Base-by-base conservation (phyloP, 2,888 invertebrate genomes). In the Eristalis intricaria region DNA sequence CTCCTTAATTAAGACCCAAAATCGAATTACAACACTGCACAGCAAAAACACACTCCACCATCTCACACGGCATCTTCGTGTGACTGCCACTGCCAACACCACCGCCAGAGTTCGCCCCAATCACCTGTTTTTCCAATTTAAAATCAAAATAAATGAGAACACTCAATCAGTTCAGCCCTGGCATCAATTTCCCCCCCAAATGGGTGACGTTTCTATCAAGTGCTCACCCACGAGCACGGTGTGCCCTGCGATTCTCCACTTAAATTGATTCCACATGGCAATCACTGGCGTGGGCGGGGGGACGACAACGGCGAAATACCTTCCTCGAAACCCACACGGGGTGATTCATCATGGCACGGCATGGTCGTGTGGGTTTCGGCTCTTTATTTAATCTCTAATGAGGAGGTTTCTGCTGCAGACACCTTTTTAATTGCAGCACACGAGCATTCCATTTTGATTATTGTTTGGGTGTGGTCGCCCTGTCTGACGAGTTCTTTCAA, bases 131-230 rank as follows among this genome's bases (percentile, higher is more conserved):
- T 79, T 83, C 83, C 74, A 83, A 83, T 83, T 83, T 87, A 79
- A 79, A 71, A 77, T 81, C 82, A 77, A 83, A 83, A 87, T 79
- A 69, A 81, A 83, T 86, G 86, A 83, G 74, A 83, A 71, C 64
- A 83, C 86, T 87, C 79, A 79, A 87, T 87, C 86, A 83, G 75
- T 65, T 87, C 83, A 83, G 79, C 86, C 83, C 83, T 76, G 86
- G 75, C 86, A 87, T 87, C 86, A 79, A 86, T 83, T 75, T 68
- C 40, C 69, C 22, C 63, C 40, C 38, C 38, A 32, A 75, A 75
- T 65, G 75, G 58, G 23, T 58, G 69, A 43, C 66, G 60, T 13
- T 71, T 70, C 64, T 19, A 50, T 50, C 50, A 50, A 50, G 19
- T 8, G 19, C 50, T 50, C 38, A 63, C 38, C 23, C 56, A 60